These are phyloP conservation scores for Teleogryllus occipitalis DNA, from an alignment of 1,140 invertebrate species.

Conservation along the genomic window DNA sequence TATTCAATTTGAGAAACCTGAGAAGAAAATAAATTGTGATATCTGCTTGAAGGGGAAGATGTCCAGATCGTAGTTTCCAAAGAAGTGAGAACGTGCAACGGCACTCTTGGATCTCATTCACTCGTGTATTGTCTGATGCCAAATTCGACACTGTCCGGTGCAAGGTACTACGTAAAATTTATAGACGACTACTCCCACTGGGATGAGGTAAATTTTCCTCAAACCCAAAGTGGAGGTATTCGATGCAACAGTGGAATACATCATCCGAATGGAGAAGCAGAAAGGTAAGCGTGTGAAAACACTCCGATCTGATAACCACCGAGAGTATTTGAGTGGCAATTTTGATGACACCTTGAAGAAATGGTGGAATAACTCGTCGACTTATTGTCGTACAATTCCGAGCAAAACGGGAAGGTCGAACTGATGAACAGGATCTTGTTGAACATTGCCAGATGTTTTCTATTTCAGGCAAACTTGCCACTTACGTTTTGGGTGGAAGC, in stretches of 20 bases:
- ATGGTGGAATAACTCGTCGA: no score
- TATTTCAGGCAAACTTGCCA: background rate
- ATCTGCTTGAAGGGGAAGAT: background rate
- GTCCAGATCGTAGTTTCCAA: background rate
- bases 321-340: no score
- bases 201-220: background rate
- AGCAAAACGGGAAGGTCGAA: no score
- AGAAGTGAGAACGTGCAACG: background rate
- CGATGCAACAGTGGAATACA: background rate
- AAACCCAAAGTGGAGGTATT: background rate
- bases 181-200: background rate
- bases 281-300: background rate
- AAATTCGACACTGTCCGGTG: background rate
- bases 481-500: constrained; percentile 7
- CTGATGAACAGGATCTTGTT: no score
- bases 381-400: no score
- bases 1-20: background rate
- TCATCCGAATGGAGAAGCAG: background rate
- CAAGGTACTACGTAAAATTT: background rate
- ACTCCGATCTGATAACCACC: no score
- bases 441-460: no score
- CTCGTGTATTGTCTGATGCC: background rate
- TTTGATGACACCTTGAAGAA: no score
- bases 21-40: background rate
- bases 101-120: background rate